A percentile compares a stretch with the other conserved stretches of the same genome.
Conservation (phyloP, 2,888 invertebrate genomes). For the Phytoseiulus persimilis region DNA sequence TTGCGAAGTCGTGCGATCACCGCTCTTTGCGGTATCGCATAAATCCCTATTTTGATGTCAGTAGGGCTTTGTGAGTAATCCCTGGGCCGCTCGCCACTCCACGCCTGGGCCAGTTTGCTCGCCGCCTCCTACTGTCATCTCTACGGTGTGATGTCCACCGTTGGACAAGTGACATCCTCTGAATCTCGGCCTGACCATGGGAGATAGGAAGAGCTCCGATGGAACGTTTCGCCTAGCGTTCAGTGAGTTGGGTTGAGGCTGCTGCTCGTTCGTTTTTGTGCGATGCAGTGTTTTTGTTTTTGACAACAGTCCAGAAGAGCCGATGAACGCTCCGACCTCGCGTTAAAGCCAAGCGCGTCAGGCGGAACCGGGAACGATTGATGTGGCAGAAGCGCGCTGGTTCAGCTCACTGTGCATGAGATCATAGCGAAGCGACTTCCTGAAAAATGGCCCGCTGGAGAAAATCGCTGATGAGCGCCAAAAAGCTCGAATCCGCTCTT, state of each 20-base stretch:
- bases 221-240: neutral
- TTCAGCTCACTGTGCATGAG: no score
- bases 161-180: neutral
- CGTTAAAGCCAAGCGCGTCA: no score
- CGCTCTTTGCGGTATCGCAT: neutral
- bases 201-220: neutral
- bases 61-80: neutral
- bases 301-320: no score
- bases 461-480: no score
- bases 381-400: no score
- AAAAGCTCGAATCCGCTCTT: no score
- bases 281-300: no score
- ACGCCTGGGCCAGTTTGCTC: neutral
- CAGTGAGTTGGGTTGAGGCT: neutral
- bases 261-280: no score
- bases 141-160: neutral
- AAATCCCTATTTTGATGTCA: neutral
- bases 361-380: no score
- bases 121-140: neutral
- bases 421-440: no score
- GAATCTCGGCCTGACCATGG: neutral
- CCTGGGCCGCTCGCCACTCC: neutral
- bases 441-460: no score
- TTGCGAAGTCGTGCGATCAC: neutral
- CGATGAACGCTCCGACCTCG: no score